These are phyloP conservation scores for Vanessa cardui DNA, from an alignment of 2,888 invertebrate species.

Conservation along the genomic window DNA sequence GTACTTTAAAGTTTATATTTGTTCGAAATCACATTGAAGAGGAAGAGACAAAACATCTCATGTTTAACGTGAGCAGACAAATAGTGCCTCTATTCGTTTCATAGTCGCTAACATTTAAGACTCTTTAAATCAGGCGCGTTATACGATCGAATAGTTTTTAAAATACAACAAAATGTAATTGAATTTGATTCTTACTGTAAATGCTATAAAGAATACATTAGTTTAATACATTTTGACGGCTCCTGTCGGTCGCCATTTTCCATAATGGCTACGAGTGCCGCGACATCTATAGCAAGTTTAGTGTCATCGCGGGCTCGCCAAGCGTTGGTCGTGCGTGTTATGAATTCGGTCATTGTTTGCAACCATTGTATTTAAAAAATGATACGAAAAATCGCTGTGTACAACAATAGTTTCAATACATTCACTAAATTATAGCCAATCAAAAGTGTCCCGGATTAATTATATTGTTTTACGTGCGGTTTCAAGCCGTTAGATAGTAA, in stretches of 20 bases:
- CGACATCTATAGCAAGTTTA: conserved; percentile 77
- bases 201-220: conserved; percentile 44
- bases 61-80: conserved; percentile 53
- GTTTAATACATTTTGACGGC: conserved; percentile 59
- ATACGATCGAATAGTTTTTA: conserved; percentile 67
- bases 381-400: conserved; percentile 60
- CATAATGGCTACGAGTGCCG: conserved; percentile 69
- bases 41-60: conserved; percentile 55
- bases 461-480: conserved; percentile 42
- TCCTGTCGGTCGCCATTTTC: conserved; percentile 73
- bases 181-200: conserved; percentile 35
- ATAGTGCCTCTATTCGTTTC: conserved; percentile 46
- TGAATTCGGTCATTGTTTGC: conserved; percentile 63
- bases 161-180: conserved; percentile 39
- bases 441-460: conserved; percentile 47
- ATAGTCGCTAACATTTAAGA: conserved; percentile 44
- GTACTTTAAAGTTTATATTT: conserved; percentile 39
- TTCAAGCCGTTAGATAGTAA: conserved; percentile 58
- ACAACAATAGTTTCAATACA: conserved; percentile 47
- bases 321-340: conserved; percentile 56
- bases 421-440: conserved; percentile 45
- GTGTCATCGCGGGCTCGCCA: conserved; percentile 74
- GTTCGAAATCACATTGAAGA: conserved; percentile 53
- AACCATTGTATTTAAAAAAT: conserved; percentile 74
- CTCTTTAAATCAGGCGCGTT: conserved; percentile 61